A percentile compares a stretch with the other conserved stretches of the same genome.
Conservation (phyloP, 2,113 vertebrate genomes). For the Atherinomorus stipes region DNA sequence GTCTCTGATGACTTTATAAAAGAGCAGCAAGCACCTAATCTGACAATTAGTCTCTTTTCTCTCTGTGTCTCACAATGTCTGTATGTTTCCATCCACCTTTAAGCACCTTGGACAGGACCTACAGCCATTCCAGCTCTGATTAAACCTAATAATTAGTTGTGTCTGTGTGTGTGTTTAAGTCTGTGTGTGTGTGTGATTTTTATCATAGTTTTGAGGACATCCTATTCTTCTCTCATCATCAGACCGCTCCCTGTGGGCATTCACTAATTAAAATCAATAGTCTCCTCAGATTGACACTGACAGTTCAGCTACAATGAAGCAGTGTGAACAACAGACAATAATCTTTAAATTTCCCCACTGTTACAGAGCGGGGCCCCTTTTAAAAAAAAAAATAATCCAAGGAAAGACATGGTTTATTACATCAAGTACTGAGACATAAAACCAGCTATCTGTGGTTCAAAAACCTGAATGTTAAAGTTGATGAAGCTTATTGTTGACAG, state of each 20-base stretch:
- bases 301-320: slow-evolving; percentile 60
- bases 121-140: slow-evolving; percentile 89
- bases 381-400: not conserved
- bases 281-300: slow-evolving; percentile 85
- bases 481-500: slow-evolving; percentile 17
- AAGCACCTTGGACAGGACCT: slow-evolving; percentile 83
- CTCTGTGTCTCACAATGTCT: not conserved
- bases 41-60: slow-evolving; percentile 12
- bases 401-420: not conserved
- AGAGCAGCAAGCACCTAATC: slow-evolving; percentile 3
- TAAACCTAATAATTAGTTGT: slow-evolving; percentile 93
- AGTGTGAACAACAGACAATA: slow-evolving; percentile 41
- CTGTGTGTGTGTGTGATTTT: slow-evolving; percentile 78
- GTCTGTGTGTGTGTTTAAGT: slow-evolving; percentile 44
- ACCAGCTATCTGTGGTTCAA: slow-evolving; percentile 4
- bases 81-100: slow-evolving; percentile 72
- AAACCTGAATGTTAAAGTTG: slow-evolving; percentile 2
- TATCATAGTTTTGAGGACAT: slow-evolving; percentile 93
- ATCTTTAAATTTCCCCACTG: slow-evolving; percentile 33
- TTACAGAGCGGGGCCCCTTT: not conserved
- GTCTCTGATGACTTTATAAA: slow-evolving; percentile 6
- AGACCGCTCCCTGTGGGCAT: slow-evolving; percentile 94
- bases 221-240: slow-evolving; percentile 90
- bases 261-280: slow-evolving; percentile 99
- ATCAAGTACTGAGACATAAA: not conserved